Evolutionary conservation across 2,797 vertebrate species (phyloP).

Genomic region (Hybognathus amarus): DNA sequence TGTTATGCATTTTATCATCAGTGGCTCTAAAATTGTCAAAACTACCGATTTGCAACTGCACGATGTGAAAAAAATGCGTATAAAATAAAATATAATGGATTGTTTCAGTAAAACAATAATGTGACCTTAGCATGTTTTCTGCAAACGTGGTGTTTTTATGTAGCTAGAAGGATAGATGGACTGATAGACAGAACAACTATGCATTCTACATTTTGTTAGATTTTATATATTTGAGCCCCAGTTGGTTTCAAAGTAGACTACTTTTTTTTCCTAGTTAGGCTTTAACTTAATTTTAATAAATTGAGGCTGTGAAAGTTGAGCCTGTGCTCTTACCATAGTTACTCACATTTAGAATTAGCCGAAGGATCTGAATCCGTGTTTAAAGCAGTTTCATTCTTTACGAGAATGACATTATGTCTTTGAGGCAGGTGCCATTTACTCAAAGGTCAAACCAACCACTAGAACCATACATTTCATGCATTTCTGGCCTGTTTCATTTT

Average conservation of each 20-base stretch:
- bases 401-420: constrained; percentile 12
- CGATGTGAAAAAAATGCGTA: too few species aligned
- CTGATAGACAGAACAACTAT: background rate
- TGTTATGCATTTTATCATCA: too few species aligned
- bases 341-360: constrained; percentile 1
- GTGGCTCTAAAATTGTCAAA: too few species aligned
- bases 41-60: too few species aligned
- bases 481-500: constrained; percentile 28
- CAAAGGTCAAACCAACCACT: constrained; percentile 32
- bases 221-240: background rate
- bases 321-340: background rate
- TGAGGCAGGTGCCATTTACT: constrained; percentile 31
- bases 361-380: background rate
- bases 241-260: background rate
- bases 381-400: background rate
- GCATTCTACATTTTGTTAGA: background rate
- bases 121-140: too few species aligned
- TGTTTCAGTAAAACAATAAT: too few species aligned
- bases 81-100: too few species aligned
- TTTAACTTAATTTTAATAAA: background rate
- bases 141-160: too few species aligned
- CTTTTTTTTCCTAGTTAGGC: background rate
- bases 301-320: background rate
- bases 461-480: constrained; percentile 28
- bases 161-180: too few species aligned